Evolutionary conservation across 2,888 invertebrate species (phyloP).

Genomic region (Ramazzottius varieornatus): DNA sequence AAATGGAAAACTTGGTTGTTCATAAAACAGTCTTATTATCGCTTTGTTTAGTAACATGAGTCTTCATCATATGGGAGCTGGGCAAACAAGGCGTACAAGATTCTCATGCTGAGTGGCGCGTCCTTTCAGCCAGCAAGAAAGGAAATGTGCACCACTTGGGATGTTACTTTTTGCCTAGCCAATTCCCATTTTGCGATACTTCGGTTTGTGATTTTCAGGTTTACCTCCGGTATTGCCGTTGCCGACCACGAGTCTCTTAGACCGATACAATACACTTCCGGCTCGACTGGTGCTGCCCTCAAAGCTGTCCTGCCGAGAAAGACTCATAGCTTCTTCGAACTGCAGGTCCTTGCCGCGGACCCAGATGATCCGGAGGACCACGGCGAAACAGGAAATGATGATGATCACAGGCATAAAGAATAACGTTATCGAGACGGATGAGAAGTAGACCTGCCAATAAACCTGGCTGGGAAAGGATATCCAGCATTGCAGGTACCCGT

Average conservation of each 20-base stretch:
- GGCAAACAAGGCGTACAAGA: too few species aligned
- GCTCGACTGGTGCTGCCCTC: not conserved
- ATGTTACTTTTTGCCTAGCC: too few species aligned
- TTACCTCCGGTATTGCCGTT: too few species aligned
- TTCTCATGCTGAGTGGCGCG: too few species aligned
- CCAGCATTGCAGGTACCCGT: constrained; percentile 59
- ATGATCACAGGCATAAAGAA: constrained; percentile 62
- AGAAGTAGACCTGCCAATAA: constrained; percentile 69
- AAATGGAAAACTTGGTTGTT: too few species aligned
- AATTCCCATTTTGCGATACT: too few species aligned
- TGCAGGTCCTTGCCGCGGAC: constrained; percentile 41
- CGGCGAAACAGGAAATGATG: constrained; percentile 62
- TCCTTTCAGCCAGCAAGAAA: too few species aligned
- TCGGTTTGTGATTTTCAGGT: too few species aligned
- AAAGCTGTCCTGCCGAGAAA: constrained; percentile 1
- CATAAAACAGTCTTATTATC: too few species aligned
- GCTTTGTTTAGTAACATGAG: too few species aligned
- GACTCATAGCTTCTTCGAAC: constrained; percentile 1
- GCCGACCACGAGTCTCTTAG: not conserved
- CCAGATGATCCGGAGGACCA: constrained; percentile 78
- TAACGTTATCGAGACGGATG: constrained; percentile 46
- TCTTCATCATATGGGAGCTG: too few species aligned
- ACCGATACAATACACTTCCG: not conserved
- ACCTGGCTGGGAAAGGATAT: constrained; percentile 45
- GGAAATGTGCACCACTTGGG: too few species aligned